Evolutionary conservation across 2,113 vertebrate species (phyloP).

Genomic region (Myrmecobius fasciatus): DNA sequence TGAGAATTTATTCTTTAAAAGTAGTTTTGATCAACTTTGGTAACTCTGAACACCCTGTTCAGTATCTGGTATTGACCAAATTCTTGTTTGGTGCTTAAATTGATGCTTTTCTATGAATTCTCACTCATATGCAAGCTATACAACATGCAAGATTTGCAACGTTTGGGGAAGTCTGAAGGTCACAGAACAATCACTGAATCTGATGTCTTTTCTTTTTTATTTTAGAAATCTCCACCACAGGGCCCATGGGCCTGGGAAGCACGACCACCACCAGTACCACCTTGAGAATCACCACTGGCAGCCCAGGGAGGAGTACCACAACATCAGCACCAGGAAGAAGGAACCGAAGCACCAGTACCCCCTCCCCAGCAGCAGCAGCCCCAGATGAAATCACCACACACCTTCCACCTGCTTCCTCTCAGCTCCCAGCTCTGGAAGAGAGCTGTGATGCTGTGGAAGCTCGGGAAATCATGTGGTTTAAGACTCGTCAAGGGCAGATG

Average conservation of each 20-base stretch:
- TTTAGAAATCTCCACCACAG: slow-evolving; percentile 89
- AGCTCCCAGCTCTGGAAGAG: slow-evolving; percentile 90
- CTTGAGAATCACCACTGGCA: slow-evolving; percentile 80
- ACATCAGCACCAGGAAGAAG: slow-evolving; percentile 80
- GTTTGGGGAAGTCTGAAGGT: neutral
- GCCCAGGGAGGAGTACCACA: slow-evolving; percentile 83
- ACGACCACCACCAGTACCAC: slow-evolving; percentile 87
- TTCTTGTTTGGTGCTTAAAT: neutral
- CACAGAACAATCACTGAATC: slow-evolving; percentile 30
- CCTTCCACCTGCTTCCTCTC: slow-evolving; percentile 85
- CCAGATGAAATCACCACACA: slow-evolving; percentile 82
- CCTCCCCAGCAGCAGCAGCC: slow-evolving; percentile 78
- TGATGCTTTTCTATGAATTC: neutral
- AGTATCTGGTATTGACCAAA: neutral
- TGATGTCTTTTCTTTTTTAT: slow-evolving; percentile 68
- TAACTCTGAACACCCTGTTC: neutral
- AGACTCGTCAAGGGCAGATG: slow-evolving; percentile 90
- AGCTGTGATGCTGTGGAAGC: slow-evolving; percentile 92
- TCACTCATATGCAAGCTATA: neutral
- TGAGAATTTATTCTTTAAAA: slow-evolving; percentile 44
- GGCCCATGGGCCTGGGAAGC: slow-evolving; percentile 88
- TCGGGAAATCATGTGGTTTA: slow-evolving; percentile 94
- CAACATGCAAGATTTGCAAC: neutral
- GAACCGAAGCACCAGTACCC: slow-evolving; percentile 87
- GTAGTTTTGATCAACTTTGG: neutral